A percentile compares a stretch with the other conserved stretches of the same genome.
These are phyloP conservation scores for Misgurnus anguillicaudatus DNA, from an alignment of 2,113 vertebrate genomes.

Conservation along the genomic window DNA sequence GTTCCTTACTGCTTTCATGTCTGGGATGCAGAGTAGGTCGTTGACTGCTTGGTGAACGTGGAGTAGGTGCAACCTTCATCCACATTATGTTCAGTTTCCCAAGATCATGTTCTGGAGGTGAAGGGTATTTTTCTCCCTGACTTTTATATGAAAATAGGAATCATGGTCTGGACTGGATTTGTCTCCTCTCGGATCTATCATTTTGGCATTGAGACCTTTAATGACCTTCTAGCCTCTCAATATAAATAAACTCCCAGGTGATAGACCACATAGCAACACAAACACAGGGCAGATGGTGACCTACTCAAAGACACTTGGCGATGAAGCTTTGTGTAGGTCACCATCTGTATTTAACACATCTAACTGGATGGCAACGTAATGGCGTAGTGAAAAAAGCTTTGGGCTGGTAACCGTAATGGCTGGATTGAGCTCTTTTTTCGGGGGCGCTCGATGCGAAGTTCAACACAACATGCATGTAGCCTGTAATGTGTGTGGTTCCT, in stretches of 20 bases:
- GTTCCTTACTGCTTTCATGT: neutral
- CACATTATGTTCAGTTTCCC: constrained; percentile 50
- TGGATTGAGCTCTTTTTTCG: neutral
- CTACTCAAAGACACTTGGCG: constrained; percentile 27
- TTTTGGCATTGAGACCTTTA: constrained; percentile 35
- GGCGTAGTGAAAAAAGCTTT: neutral
- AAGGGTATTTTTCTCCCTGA: constrained; percentile 40
- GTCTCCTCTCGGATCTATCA: constrained; percentile 37
- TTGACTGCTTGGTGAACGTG: neutral
- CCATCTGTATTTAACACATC: constrained; percentile 23
- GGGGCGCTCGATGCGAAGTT: too few species aligned
- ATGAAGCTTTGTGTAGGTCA: constrained; percentile 9
- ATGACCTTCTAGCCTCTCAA: constrained; percentile 30
- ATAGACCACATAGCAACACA: neutral
- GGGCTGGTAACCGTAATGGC: neutral
- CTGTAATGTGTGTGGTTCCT: too few species aligned
- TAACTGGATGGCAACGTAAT: neutral
- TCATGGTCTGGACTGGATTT: constrained; percentile 29
- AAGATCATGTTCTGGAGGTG: constrained; percentile 35
- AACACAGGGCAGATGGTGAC: constrained; percentile 20
- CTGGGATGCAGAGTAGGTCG: neutral
- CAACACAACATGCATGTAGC: too few species aligned
- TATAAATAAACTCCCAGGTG: constrained; percentile 34
- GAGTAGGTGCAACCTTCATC: neutral
- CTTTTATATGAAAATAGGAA: constrained; percentile 14